Evolutionary conservation across 23 tunicate species (phyloP), one percentile per base, ranked within the genome.

Genomic region (Botrylloides violaceus): DNA sequence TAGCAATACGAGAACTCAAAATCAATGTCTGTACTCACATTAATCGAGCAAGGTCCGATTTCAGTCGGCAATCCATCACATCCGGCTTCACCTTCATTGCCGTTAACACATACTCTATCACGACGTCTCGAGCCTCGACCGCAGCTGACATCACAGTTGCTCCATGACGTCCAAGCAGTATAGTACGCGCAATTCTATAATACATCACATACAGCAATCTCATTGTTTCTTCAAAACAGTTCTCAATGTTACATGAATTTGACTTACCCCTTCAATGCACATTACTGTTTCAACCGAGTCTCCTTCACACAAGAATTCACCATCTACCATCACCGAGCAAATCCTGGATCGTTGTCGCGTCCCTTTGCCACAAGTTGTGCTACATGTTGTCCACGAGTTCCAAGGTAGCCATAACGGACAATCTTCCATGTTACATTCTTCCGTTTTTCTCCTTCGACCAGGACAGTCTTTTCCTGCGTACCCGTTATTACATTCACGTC

Each of bases 171-270:
- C 94, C 94, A 93, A 57, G 71, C 56, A 6, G 84, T 32, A 18
- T 76, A 71, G 63, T 53, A 36, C 37, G 98, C 94, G 35, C 98
- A 84, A 25, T 43, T 65, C 91, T 83, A n/a, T n/a, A n/a, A n/a
- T n/a, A n/a, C n/a, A n/a, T n/a, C n/a, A n/a, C n/a, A n/a, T n/a
- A n/a, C n/a, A n/a, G n/a, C n/a, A n/a, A n/a, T n/a, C n/a, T n/a
- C n/a, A n/a, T n/a, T n/a, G n/a, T n/a, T n/a, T n/a, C n/a, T n/a
- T 0, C 58, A 49, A 21, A 49, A 49, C n/a, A 0, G n/a, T 0
- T 49, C 58, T n/a, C n/a, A 15, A 21, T 60, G 26, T 15, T 15
- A 60, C 21, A 20, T 15, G 65, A 20, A 60, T 20, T 21, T 15
- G 21, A 60, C 74, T 68, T 26, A 68, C 74, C 37, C 74, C 74